phyloP scores from a whole-genome alignment of 1,140 invertebrate species.

The Metaphire vulgaris region DNA sequence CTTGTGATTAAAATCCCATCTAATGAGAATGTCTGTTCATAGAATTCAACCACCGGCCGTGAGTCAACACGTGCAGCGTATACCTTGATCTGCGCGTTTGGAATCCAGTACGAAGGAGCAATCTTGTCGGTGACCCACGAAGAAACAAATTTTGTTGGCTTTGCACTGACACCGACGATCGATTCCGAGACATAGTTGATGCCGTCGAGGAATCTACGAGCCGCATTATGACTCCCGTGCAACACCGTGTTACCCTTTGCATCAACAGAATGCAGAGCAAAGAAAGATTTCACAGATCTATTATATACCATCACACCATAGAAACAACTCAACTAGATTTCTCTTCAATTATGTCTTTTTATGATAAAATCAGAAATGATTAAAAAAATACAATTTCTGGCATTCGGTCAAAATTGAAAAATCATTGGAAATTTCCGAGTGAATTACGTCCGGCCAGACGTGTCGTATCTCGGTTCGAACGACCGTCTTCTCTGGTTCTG shows the following conservation, averaged over 20 bases:
- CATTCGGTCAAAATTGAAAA: neutral
- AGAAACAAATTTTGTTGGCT: slow-evolving; percentile 63
- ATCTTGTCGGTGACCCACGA: slow-evolving; percentile 72
- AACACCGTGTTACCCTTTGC: slow-evolving; percentile 38
- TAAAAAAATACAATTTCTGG: neutral
- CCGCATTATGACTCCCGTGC: slow-evolving; percentile 61
- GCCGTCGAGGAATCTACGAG: slow-evolving; percentile 68
- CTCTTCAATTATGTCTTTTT: neutral
- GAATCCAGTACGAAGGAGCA: slow-evolving; percentile 72
- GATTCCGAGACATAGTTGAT: slow-evolving; percentile 66
- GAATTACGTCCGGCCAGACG: slow-evolving; percentile 69
- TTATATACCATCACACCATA: neutral
- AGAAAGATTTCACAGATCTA: neutral
- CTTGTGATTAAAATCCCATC: too few relatives aligned
- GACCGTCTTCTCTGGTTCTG: slow-evolving; percentile 64
- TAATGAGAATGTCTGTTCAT: too few relatives aligned
- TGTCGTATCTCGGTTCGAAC: slow-evolving; percentile 64
- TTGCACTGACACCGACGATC: slow-evolving; percentile 62
- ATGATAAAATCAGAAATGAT: neutral
- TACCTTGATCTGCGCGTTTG: slow-evolving; percentile 59
- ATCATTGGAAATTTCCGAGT: neutral
- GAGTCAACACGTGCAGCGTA: too few relatives aligned
- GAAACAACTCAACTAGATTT: neutral
- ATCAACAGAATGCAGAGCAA: neutral
- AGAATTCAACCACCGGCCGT: too few relatives aligned